These are phyloP conservation scores for Cynopterus brachyotis DNA, from an alignment of 2,113 vertebrate genomes.

Conservation along the genomic window DNA sequence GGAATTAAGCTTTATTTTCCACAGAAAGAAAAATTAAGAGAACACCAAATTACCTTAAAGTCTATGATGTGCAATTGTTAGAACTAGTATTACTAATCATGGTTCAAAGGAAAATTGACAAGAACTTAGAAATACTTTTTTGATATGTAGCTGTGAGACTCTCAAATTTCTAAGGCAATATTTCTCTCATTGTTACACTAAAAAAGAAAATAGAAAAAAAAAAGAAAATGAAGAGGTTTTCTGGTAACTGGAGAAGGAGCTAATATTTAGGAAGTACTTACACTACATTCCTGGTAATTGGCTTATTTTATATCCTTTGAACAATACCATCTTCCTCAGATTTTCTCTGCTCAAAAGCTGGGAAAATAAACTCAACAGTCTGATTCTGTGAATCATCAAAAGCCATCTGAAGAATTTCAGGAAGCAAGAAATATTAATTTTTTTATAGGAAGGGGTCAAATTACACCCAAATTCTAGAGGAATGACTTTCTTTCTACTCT, in stretches of 20 bases:
- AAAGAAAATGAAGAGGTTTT: not conserved
- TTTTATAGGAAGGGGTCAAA: slow-evolving; percentile 17
- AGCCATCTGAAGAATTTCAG: slow-evolving; percentile 3
- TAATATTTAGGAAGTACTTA: not conserved
- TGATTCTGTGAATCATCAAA: slow-evolving; percentile 34
- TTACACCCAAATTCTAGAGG: not conserved
- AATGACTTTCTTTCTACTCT: not conserved
- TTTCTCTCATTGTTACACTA: not conserved
- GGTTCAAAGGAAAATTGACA: not conserved
- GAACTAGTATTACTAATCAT: not conserved
- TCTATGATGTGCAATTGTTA: not conserved
- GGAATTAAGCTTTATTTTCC: not conserved
- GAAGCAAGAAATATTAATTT: slow-evolving; percentile 21
- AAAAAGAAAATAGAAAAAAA: not conserved
- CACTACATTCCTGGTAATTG: not conserved
- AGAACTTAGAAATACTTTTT: not conserved
- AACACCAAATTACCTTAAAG: not conserved
- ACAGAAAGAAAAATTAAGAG: not conserved
- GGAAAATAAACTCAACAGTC: not conserved
- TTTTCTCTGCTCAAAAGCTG: not conserved
- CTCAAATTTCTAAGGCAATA: not conserved
- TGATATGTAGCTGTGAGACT: not conserved
- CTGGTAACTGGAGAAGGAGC: not conserved
- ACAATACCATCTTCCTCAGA: not conserved
- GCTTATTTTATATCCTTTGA: not conserved